phyloP scores from a whole-genome alignment of 2,797 vertebrate species.

The Tolypeutes matacus region DNA sequence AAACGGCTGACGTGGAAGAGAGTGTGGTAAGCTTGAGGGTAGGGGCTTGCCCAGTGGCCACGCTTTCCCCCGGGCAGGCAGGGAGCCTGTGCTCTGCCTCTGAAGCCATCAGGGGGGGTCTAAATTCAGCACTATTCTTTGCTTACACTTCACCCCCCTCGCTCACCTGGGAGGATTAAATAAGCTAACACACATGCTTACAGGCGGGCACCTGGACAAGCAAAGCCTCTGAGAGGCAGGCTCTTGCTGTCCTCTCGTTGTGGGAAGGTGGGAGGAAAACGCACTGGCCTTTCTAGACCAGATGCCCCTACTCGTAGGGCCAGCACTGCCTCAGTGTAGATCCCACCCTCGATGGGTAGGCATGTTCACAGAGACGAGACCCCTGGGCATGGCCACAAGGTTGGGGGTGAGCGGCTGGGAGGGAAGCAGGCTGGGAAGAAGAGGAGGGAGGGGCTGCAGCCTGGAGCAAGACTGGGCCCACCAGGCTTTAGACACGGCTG shows the following conservation, averaged over 20 bases:
- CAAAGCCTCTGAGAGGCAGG: background rate
- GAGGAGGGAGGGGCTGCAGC: background rate
- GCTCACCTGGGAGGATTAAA: background rate
- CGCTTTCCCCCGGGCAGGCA: background rate
- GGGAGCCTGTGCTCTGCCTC: background rate
- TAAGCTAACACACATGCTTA: background rate
- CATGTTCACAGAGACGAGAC: background rate
- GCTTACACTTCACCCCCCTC: background rate
- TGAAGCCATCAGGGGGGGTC: background rate
- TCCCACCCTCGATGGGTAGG: background rate
- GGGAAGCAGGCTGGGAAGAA: background rate
- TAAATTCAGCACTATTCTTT: background rate
- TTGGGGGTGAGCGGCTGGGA: background rate
- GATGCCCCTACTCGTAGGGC: background rate
- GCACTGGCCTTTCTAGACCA: background rate
- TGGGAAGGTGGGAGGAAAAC: too few relatives aligned
- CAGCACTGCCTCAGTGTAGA: background rate
- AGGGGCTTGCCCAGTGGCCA: background rate
- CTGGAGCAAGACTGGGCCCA: background rate
- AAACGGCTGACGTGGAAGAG: rapidly evolving
- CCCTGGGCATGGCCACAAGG: background rate
- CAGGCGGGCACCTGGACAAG: background rate
- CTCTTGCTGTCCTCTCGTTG: background rate
- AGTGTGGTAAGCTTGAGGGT: background rate
- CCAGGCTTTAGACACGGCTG: background rate